These are phyloP conservation scores for Simalia tracyae DNA, from an alignment of 2,797 vertebrate species.

Conservation along the genomic window DNA sequence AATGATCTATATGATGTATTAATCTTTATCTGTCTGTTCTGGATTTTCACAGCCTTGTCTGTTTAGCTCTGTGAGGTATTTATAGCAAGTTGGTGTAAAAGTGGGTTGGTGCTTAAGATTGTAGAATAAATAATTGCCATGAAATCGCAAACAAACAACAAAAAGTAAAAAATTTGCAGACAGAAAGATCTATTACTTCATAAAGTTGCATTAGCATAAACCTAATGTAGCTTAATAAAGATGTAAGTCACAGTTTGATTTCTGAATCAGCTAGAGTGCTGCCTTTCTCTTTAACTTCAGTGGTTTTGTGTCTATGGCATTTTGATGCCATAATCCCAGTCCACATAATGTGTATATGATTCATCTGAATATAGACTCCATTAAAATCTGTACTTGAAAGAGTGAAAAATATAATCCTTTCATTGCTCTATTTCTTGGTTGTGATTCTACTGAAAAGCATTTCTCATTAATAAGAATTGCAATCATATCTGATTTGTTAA, in stretches of 20 bases:
- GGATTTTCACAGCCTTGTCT: neutral
- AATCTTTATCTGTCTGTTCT: slow-evolving; percentile 7
- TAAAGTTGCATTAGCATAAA: neutral
- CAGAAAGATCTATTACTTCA: neutral
- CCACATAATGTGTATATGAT: neutral
- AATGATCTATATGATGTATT: neutral
- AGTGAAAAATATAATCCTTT: neutral
- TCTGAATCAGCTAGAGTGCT: neutral
- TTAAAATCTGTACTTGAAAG: neutral
- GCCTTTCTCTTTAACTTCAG: neutral
- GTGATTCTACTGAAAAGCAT: neutral
- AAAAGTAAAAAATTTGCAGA: neutral
- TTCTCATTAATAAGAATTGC: neutral
- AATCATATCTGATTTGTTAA: neutral
- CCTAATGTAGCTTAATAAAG: neutral
- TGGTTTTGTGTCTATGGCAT: neutral
- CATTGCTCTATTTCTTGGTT: neutral
- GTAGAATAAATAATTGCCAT: slow-evolving; percentile 2
- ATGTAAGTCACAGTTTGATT: neutral
- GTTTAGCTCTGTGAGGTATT: neutral
- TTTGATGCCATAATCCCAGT: neutral
- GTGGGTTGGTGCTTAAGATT: neutral
- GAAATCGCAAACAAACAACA: neutral
- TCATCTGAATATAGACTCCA: neutral
- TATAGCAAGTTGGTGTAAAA: slow-evolving; percentile 3